Evolutionary conservation across 2,113 vertebrate genomes (phyloP).

Genomic region (Phylloscopus trochilus): DNA sequence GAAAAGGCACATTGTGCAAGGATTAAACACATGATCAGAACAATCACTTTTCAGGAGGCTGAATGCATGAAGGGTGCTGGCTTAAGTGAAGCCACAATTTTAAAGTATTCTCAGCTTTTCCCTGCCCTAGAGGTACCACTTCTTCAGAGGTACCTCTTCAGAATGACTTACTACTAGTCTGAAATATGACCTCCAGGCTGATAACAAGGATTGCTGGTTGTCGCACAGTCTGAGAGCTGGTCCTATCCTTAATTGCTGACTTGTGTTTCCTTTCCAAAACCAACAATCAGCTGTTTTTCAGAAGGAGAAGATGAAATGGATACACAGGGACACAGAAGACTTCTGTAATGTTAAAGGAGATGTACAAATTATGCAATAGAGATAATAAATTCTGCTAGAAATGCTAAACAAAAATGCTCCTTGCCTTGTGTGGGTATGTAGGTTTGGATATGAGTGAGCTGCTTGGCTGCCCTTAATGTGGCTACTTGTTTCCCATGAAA

Average conservation of each 20-base stretch:
- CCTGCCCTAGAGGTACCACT: fast-evolving
- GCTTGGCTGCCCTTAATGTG: background rate
- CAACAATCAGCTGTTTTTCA: background rate
- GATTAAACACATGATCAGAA: background rate
- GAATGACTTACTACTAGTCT: background rate
- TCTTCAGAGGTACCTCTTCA: background rate
- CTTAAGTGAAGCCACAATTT: background rate
- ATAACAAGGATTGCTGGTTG: background rate
- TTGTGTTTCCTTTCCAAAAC: background rate
- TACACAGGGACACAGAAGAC: background rate
- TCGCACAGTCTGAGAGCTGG: background rate
- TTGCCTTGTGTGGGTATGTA: background rate
- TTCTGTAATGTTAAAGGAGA: background rate
- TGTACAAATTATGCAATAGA: background rate
- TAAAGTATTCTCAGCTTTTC: background rate
- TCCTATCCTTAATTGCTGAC: background rate
- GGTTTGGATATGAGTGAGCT: background rate
- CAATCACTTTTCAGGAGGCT: background rate
- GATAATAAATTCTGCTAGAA: background rate
- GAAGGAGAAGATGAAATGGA: background rate
- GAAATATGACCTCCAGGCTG: background rate
- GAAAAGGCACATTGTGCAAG: background rate
- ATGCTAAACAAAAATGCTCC: background rate
- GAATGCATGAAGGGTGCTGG: background rate
- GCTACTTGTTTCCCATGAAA: background rate